These are phyloP conservation scores for Loris lydekkerianus DNA, from an alignment of 2,797 vertebrate species.

Conservation along the genomic window DNA sequence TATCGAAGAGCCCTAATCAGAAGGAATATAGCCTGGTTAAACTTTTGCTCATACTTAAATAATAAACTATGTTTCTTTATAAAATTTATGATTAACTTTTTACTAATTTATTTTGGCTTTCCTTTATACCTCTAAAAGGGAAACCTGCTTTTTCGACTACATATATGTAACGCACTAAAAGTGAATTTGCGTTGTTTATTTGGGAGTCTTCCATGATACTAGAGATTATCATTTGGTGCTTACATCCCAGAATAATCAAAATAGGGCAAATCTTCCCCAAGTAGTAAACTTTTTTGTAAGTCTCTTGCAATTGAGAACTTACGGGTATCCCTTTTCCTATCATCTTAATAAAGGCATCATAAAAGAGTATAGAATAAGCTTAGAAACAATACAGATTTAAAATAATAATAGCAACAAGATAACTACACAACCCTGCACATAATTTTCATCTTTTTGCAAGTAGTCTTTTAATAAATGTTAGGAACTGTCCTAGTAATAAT, in stretches of 20 bases:
- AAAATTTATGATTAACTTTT: slow-evolving; percentile 1
- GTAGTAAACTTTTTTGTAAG: background rate
- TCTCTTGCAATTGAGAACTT: background rate
- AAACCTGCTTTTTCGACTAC: background rate
- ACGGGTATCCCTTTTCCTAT: background rate
- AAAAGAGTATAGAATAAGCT: background rate
- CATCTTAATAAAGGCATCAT: background rate
- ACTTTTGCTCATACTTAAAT: background rate
- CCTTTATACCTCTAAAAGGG: background rate
- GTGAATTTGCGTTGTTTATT: slow-evolving; percentile 5
- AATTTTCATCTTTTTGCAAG: background rate
- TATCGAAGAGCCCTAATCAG: background rate
- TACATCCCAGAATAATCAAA: background rate
- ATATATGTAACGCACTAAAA: background rate
- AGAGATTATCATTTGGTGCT: slow-evolving; percentile 30
- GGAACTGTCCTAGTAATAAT: background rate
- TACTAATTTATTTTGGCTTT: background rate
- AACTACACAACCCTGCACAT: no score
- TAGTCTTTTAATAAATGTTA: background rate
- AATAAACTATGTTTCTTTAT: background rate
- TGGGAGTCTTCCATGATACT: background rate
- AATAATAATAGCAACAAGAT: background rate
- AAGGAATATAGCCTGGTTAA: background rate
- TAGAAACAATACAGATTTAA: background rate
- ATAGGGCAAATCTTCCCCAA: background rate